These are phyloP conservation scores for Pseudomyrmex gracilis DNA, from an alignment of 1,140 invertebrate species.

Conservation along the genomic window DNA sequence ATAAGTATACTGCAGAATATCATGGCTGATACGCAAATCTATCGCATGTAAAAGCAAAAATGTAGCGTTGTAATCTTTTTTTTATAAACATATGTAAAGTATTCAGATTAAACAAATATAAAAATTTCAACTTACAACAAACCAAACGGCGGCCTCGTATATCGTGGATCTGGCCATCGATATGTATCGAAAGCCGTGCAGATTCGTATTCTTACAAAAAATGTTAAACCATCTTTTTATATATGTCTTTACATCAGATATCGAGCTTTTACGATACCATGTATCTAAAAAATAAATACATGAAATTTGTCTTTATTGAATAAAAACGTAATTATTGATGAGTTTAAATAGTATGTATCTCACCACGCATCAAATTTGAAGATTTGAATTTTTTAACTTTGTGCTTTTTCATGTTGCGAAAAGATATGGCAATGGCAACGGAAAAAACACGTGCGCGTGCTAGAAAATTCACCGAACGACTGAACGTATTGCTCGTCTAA, in stretches of 20 bases:
- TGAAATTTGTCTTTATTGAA: too few species aligned
- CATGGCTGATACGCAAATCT: constrained; percentile 71
- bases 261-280: background rate
- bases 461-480: too few species aligned
- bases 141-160: constrained; percentile 68
- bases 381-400: too few species aligned
- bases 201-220: constrained; percentile 70
- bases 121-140: constrained; percentile 40
- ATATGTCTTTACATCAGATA: background rate
- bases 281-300: too few species aligned
- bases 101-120: background rate
- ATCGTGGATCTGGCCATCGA: constrained; percentile 27
- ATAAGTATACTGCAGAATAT: constrained; percentile 73
- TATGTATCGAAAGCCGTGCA: constrained; percentile 75
- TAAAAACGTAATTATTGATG: too few species aligned
- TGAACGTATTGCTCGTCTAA: too few species aligned
- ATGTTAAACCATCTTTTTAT: constrained; percentile 22
- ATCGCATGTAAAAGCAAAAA: background rate
- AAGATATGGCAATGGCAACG: too few species aligned
- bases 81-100: background rate
- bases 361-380: too few species aligned
- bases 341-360: too few species aligned
- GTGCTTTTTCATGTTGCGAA: too few species aligned
- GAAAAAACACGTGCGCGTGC: too few species aligned
- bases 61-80: background rate